Evolutionary conservation across 2,797 vertebrate species (phyloP), one percentile per base, ranked within the genome.

Genomic region (Nasua narica): DNA sequence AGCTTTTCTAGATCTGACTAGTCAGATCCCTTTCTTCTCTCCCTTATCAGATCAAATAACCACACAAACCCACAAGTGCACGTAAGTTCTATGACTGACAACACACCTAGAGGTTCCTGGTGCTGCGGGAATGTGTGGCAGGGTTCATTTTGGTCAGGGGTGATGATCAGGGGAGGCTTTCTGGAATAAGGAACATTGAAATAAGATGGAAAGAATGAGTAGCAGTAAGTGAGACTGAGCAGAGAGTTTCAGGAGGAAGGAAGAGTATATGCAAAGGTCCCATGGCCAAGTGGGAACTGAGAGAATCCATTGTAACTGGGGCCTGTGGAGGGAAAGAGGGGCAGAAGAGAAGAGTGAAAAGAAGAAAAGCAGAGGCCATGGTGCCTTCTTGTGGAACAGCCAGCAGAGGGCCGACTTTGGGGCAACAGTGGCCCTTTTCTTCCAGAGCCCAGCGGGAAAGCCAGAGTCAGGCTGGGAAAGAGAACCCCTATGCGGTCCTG

Each of bases 371-470:
- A 37, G 16, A 50, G 35, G 48, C 29, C 1, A 0, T 15, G n/a
- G 12, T 21, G 19, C 40, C 50, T 15, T 29, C 3, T 35, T n/a
- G 23, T 5, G 50, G 1, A 74, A 50, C 9, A 19, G 50, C 87
- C 96, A 94, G 93, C 85, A 96, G 90, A 58, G 87, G 60, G 65
- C 96, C 92, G 81, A 62, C 21, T 90, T 85, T 70, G 67, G 3
- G 46, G 10, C 19, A 43, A 56, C 32, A 3, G 76, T 52, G 87
- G 54, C 50, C 84, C 83, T 40, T 19, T 40, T 83, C 18, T 62
- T 91, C n/a, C 12, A 10, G 12, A 37, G 3, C 18, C 12, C 52
- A 7, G 6, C 46, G 52, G 79, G 40, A 92, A 40, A 79, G 27
- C 16, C 18, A 0, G 2, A 77, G 12, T 43, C 56, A 86, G 40